phyloP scores from a whole-genome alignment of 2,113 vertebrate species.

The Orientallactaga bullata region DNA sequence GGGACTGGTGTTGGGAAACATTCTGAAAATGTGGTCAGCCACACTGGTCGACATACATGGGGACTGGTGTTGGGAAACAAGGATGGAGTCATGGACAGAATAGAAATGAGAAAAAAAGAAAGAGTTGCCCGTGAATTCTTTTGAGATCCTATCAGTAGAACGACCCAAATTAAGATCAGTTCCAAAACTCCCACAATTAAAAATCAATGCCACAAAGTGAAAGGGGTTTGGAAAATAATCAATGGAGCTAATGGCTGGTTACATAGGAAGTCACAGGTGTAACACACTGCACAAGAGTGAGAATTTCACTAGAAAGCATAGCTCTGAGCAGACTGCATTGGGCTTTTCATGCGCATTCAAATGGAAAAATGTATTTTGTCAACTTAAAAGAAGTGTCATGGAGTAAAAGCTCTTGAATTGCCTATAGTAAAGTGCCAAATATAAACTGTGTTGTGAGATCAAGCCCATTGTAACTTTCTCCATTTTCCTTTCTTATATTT shows the following conservation, averaged over 20 bases:
- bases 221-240: neutral
- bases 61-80: no score
- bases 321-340: neutral
- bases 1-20: no score
- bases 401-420: neutral
- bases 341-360: neutral
- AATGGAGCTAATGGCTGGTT: neutral
- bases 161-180: neutral
- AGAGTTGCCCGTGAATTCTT: accelerated
- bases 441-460: neutral
- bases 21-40: no score
- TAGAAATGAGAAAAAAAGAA: neutral
- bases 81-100: neutral
- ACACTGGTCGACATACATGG: accelerated
- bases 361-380: neutral
- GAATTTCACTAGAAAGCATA: neutral
- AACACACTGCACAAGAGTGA: neutral
- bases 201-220: neutral
- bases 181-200: neutral
- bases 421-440: neutral
- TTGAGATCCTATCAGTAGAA: neutral
- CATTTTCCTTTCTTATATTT: neutral
- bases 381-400: neutral
- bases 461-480: neutral
- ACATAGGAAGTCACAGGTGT: neutral